phyloP scores from a whole-genome alignment of 1,140 invertebrate genomes.

The Conus betulinus region DNA sequence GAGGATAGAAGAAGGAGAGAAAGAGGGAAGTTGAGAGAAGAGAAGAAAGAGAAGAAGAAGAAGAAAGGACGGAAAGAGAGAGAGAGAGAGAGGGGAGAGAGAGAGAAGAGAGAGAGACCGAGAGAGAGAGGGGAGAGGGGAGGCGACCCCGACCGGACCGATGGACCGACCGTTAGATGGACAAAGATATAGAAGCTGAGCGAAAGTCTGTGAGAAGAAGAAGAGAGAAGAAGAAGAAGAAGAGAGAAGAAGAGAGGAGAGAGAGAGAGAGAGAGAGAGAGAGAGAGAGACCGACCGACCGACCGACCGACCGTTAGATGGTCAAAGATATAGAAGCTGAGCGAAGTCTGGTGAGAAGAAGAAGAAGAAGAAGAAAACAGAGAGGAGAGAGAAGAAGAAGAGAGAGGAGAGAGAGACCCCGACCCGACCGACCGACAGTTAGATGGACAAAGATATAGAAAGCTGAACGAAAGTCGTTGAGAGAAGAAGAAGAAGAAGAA shows the following conservation, averaged over 20 bases:
- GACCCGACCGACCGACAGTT: too few species aligned
- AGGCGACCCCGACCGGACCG: too few species aligned
- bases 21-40: too few species aligned
- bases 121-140: not conserved
- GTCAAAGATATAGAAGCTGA: too few species aligned
- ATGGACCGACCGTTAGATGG: too few species aligned
- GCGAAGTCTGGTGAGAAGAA: not conserved
- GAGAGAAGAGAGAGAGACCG: not conserved
- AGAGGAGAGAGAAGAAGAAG: slow-evolving; percentile 6
- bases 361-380: not conserved
- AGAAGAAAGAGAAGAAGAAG: not conserved
- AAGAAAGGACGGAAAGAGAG: too few species aligned
- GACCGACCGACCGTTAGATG: not conserved
- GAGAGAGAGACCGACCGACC: too few species aligned
- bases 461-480: too few species aligned
- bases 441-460: too few species aligned
- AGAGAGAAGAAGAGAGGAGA: not conserved
- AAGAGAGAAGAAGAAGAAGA: not conserved
- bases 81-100: not conserved
- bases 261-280: not conserved
- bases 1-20: not conserved
- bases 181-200: too few species aligned
- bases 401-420: slow-evolving; percentile 9
- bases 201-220: not conserved
- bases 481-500: not conserved